Evolutionary conservation across 2,113 vertebrate genomes (phyloP).

Genomic region (Cairina moschata): DNA sequence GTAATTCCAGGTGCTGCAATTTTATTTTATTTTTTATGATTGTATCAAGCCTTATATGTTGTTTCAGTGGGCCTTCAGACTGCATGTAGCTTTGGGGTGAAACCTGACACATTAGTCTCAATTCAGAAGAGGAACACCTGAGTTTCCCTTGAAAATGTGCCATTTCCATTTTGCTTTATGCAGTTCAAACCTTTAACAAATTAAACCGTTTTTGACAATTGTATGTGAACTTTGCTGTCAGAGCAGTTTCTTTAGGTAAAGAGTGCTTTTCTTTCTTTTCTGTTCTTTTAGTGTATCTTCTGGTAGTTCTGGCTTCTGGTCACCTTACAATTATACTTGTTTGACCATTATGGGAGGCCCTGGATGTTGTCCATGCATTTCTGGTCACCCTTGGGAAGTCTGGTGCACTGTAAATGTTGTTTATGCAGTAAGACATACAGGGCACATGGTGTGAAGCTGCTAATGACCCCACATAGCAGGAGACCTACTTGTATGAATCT

Average conservation of each 20-base stretch:
- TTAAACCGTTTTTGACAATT: background rate
- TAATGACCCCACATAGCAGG: too few relatives aligned
- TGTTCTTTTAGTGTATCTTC: background rate
- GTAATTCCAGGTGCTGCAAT: background rate
- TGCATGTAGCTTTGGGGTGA: background rate
- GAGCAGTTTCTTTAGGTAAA: background rate
- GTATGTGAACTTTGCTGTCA: background rate
- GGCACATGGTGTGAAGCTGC: accelerated
- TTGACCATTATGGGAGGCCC: background rate
- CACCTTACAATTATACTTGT: background rate
- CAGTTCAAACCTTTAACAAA: background rate
- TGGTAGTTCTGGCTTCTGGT: background rate
- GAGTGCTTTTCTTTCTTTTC: background rate
- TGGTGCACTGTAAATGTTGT: background rate
- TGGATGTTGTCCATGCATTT: background rate
- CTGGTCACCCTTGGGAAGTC: background rate
- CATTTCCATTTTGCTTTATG: background rate
- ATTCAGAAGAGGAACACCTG: background rate
- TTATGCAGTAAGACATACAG: background rate
- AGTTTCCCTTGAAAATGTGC: background rate
- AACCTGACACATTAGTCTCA: background rate
- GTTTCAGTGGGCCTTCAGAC: background rate
- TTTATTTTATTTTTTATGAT: background rate
- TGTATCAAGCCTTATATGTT: background rate
- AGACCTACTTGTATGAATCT: background rate